Conservation (phyloP, 2,888 invertebrate species). For the Drosophila seclusa region DNA sequence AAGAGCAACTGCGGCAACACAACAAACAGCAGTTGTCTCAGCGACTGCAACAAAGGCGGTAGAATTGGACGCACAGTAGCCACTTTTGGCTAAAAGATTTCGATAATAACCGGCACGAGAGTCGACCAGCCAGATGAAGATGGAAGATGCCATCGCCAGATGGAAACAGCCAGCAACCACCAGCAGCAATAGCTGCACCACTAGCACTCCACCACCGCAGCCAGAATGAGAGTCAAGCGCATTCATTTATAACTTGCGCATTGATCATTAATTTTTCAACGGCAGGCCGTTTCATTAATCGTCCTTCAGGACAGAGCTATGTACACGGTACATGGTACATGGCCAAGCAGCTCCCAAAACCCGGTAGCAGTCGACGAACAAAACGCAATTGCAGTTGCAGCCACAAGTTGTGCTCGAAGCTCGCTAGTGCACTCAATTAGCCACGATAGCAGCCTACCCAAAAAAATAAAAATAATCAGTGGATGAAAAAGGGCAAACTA, state of each 20-base stretch:
- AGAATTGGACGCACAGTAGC: constrained; percentile 67
- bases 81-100: constrained; percentile 75
- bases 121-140: constrained; percentile 48
- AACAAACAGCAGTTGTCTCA: constrained; percentile 12
- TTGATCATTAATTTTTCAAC: constrained; percentile 80
- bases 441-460: not conserved
- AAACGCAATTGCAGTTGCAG: constrained; percentile 58
- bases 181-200: not conserved
- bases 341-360: constrained; percentile 30
- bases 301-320: constrained; percentile 38
- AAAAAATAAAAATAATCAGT: not conserved
- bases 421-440: constrained; percentile 45
- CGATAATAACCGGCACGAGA: constrained; percentile 62
- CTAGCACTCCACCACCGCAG: not conserved
- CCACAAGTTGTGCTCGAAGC: not conserved
- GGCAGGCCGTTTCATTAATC: constrained; percentile 71
- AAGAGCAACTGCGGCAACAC: constrained; percentile 22
- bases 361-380: constrained; percentile 66
- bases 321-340: constrained; percentile 8
- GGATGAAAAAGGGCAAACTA: not conserved
- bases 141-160: constrained; percentile 47
- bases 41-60: constrained; percentile 34
- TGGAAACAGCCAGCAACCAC: constrained; percentile 17
- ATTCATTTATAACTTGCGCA: constrained; percentile 75
- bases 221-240: constrained; percentile 25